Evolutionary conservation across 2,113 vertebrate genomes (phyloP).

Genomic region (Paracanthobrama guichenoti): DNA sequence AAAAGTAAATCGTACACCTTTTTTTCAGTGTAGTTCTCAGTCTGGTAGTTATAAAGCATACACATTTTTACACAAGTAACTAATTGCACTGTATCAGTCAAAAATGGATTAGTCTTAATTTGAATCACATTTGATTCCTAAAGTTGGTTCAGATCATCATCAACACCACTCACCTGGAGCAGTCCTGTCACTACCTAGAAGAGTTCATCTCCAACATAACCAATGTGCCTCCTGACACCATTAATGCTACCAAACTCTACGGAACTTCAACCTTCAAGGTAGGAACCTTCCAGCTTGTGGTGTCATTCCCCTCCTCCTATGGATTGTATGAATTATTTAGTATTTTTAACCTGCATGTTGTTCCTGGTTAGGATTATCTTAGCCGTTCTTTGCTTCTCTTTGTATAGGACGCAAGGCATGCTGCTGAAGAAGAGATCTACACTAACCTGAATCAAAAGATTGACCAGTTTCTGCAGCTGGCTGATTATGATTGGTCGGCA

Average conservation of each 20-base stretch:
- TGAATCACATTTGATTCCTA: constrained; percentile 23
- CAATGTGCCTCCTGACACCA: constrained; percentile 89
- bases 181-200: constrained; percentile 92
- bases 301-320: background rate
- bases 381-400: background rate
- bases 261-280: constrained; percentile 97
- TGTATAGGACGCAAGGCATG: constrained; percentile 90
- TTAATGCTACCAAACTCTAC: constrained; percentile 92
- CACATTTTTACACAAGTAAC: background rate
- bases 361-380: background rate
- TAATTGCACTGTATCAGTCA: background rate
- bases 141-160: constrained; percentile 98
- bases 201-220: constrained; percentile 99
- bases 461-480: constrained; percentile 97
- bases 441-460: constrained; percentile 97
- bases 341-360: background rate
- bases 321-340: background rate
- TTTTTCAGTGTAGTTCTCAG: too few species aligned
- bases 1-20: too few species aligned
- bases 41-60: background rate
- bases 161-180: constrained; percentile 95
- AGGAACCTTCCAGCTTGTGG: background rate
- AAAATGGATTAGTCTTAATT: background rate
- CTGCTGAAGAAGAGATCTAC: constrained; percentile 98
- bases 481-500: constrained; percentile 92